Base-by-base conservation (phyloP, 2,797 vertebrate genomes). In the Gallirallus australis region DNA sequence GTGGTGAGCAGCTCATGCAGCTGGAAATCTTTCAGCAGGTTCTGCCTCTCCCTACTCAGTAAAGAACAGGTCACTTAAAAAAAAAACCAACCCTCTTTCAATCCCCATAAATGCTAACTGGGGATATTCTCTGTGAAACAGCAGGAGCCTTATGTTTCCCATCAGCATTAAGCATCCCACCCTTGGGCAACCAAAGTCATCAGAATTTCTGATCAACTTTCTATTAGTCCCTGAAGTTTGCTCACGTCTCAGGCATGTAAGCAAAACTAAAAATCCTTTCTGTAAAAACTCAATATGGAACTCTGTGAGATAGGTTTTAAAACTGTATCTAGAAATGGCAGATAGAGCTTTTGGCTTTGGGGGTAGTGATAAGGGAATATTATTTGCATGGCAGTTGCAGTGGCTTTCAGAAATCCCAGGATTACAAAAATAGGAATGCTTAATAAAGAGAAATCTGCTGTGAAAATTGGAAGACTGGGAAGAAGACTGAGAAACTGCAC, bases 401-500 rank as follows among this genome's bases (percentile, higher is more conserved):
- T 8, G 30, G 27, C 61, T 59, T 61, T 70, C 5, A 6, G 27
- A 87, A 86, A 72, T 82, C 45, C n/a, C 5, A 35, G n/a, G 10
- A 72, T 79, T 82, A 70, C 17, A 69, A 83, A 85, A 69, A 42
- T 1, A 56, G 17, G 35, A 81, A n/a, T 17, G 48, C 5, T 27
- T 8, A 72, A 56, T 61, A 73, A 80, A 83, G n/a, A 86, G 14
- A 76, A 83, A 86, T 63, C 47, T n/a, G 48, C 70, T 39, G 59
- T 47, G 56, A 83, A 92, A 91, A 86, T 25, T 82, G 54, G 28
- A 82, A 91, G 47, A 70, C 5, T 25, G 40, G 12, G 37, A 84
- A 72, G 63, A 82, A 61, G 72, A 73, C 1, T 0, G 20, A 82
- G 40, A 82, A 91, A 45, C 6, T 35, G 66, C 60, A 24, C 70